phyloP scores from a whole-genome alignment of 2,113 vertebrate species.

The Toxotes chatareus region DNA sequence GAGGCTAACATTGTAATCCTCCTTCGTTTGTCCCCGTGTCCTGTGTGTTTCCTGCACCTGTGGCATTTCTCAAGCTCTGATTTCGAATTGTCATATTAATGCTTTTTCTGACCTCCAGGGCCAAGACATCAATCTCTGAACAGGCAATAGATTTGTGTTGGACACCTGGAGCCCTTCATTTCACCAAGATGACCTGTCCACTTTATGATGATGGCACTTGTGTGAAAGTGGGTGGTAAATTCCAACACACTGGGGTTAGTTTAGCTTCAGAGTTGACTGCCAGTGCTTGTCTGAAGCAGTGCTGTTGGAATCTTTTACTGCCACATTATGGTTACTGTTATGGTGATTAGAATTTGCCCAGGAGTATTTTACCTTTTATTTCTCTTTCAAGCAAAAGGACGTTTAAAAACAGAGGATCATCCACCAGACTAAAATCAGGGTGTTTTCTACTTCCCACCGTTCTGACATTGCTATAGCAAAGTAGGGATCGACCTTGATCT shows the following conservation, averaged over 20 bases:
- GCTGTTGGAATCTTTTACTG: neutral
- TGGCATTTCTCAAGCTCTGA: slow-evolving; percentile 54
- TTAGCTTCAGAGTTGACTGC: neutral
- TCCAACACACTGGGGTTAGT: neutral
- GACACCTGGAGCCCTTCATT: slow-evolving; percentile 61
- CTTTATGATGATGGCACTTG: slow-evolving; percentile 38
- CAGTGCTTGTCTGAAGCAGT: neutral
- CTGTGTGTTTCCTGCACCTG: slow-evolving; percentile 40
- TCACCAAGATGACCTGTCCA: slow-evolving; percentile 44
- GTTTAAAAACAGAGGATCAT: neutral
- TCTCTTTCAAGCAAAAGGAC: neutral
- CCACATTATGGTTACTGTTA: neutral
- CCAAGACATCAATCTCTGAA: slow-evolving; percentile 59
- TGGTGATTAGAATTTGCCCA: neutral
- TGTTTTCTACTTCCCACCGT: neutral
- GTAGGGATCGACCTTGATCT: neutral
- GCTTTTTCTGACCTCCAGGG: slow-evolving; percentile 58
- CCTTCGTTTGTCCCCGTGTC: slow-evolving; percentile 10
- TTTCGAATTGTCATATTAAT: slow-evolving; percentile 65
- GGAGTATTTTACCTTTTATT: neutral
- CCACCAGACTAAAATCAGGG: neutral
- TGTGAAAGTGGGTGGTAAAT: slow-evolving; percentile 32
- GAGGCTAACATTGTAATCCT: slow-evolving; percentile 36
- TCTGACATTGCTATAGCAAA: neutral
- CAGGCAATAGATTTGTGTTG: slow-evolving; percentile 54